Evolutionary conservation across 2,888 invertebrate genomes (phyloP).

Genomic region (Fragum sueziense): DNA sequence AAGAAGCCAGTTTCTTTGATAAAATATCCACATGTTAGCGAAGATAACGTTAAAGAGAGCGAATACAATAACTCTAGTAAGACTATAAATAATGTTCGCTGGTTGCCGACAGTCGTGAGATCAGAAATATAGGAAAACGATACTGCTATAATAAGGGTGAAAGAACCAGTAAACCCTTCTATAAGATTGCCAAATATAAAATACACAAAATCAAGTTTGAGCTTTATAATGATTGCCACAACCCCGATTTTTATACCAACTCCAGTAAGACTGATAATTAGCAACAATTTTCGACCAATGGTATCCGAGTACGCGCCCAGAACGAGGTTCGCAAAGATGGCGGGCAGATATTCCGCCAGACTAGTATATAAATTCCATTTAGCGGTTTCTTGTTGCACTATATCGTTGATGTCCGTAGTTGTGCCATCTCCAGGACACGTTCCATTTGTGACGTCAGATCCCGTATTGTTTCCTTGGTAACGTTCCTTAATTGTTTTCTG

Average conservation of each 20-base stretch:
- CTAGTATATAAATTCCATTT: constrained; percentile 42
- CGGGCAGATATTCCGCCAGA: constrained; percentile 37
- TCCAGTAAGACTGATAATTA: constrained; percentile 36
- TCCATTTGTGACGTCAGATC: not conserved
- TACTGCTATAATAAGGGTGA: constrained; percentile 33
- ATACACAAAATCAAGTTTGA: constrained; percentile 31
- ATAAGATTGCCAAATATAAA: constrained; percentile 31
- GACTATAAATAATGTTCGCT: constrained; percentile 48
- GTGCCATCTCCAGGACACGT: not conserved
- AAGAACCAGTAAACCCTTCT: constrained; percentile 48
- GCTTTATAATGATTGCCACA: constrained; percentile 23
- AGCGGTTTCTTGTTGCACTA: constrained; percentile 50
- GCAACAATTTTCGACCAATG: constrained; percentile 50
- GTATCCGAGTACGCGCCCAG: constrained; percentile 53
- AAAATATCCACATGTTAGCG: constrained; percentile 45
- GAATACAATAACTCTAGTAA: constrained; percentile 42
- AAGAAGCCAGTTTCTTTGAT: constrained; percentile 37
- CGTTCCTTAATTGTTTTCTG: constrained; percentile 29
- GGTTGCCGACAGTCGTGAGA: constrained; percentile 38
- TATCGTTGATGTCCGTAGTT: not conserved
- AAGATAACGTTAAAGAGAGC: constrained; percentile 27
- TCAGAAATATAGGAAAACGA: constrained; percentile 50
- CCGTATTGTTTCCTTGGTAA: not conserved
- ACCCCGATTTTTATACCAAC: constrained; percentile 6
- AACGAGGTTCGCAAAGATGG: constrained; percentile 50